A percentile compares a stretch with the other conserved stretches of the same genome.
Evolutionary conservation across 1,140 invertebrate genomes (phyloP).

Genomic region (Drosophila pseudoobscura): DNA sequence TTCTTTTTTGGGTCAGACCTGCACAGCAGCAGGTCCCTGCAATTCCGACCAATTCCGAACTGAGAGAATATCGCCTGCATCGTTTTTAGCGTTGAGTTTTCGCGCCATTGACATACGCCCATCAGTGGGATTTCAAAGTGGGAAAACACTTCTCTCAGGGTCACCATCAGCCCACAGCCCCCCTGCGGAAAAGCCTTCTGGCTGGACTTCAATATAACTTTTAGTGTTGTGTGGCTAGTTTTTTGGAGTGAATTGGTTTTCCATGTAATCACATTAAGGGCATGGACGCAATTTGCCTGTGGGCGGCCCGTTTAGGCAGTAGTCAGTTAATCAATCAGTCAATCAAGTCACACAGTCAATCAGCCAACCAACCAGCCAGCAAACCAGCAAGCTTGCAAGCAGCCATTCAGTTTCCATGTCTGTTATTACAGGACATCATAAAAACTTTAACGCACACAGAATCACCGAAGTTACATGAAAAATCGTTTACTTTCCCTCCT

Average conservation of each 20-base stretch:
- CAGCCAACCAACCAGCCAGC: conserved; percentile 1
- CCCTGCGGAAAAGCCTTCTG: too few relatives aligned
- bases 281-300: conserved; percentile 45
- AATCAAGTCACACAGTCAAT: conserved; percentile 12
- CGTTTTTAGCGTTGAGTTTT: too few relatives aligned
- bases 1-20: too few relatives aligned
- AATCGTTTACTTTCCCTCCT: conserved; percentile 55
- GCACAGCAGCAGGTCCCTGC: too few relatives aligned
- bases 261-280: conserved; percentile 70
- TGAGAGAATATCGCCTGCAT: too few relatives aligned
- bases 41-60: too few relatives aligned
- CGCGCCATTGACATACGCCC: too few relatives aligned
- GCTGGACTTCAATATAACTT: conserved; percentile 15
- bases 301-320: conserved; percentile 23
- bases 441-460: conserved; percentile 33
- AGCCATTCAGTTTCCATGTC: conserved; percentile 42
- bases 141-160: too few relatives aligned
- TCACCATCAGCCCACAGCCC: too few relatives aligned
- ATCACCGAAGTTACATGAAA: conserved; percentile 58
- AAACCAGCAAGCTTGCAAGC: conserved; percentile 12
- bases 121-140: too few relatives aligned
- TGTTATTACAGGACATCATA: conserved; percentile 67
- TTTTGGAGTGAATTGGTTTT: conserved; percentile 67
- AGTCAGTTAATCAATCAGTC: conserved; percentile 49
- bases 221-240: conserved; percentile 9